phyloP scores from a whole-genome alignment of 2,113 vertebrate species.

The Nicator chloris region DNA sequence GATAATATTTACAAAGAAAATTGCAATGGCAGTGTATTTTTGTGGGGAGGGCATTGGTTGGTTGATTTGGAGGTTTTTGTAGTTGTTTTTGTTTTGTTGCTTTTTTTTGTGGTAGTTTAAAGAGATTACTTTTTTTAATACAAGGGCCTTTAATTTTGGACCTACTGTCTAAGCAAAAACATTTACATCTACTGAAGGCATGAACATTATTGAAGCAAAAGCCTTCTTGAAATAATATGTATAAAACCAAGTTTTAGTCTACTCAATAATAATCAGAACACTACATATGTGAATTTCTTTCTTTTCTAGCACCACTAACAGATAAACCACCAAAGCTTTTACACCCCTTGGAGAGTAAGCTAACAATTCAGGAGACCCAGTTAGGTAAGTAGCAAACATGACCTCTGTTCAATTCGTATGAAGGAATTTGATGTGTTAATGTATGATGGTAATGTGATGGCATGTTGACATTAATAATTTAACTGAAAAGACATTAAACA shows the following conservation, averaged over 20 bases:
- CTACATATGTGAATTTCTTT: slow-evolving; percentile 53
- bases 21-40: not conserved
- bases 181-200: not conserved
- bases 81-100: not conserved
- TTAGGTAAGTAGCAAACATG: slow-evolving; percentile 81
- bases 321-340: slow-evolving; percentile 97
- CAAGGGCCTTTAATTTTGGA: not conserved
- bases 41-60: not conserved
- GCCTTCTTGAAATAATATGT: not conserved
- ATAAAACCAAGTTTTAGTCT: not conserved
- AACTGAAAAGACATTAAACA: not conserved
- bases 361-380: slow-evolving; percentile 89
- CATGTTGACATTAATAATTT: not conserved
- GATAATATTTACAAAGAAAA: not conserved
- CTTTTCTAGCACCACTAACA: slow-evolving; percentile 91
- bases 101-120: not conserved
- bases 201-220: not conserved
- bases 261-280: not conserved
- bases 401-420: not conserved
- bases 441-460: not conserved
- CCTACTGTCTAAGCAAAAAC: not conserved
- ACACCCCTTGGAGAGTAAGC: slow-evolving; percentile 88
- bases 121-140: not conserved
- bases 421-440: not conserved
- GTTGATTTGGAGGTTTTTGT: not conserved